Conservation (phyloP, 1,140 invertebrate species). For the Ceratina japonica region DNA sequence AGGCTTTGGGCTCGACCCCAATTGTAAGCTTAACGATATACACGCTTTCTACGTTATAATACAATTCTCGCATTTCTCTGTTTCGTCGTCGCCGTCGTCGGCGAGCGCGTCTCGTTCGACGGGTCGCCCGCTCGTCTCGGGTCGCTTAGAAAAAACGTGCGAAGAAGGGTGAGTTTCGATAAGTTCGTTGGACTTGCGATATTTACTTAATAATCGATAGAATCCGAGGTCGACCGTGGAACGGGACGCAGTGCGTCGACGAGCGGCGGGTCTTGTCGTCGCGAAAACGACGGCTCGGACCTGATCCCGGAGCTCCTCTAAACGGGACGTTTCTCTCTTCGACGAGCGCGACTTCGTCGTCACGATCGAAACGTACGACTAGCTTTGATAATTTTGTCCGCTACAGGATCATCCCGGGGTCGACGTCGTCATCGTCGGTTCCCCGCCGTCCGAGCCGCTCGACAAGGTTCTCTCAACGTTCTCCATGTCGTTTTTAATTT, state of each 20-base stretch:
- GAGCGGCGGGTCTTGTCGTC: slow-evolving; percentile 18
- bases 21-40: slow-evolving; percentile 57
- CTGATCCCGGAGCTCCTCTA: background rate
- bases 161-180: background rate
- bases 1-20: slow-evolving; percentile 52
- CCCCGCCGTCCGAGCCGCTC: slow-evolving; percentile 34
- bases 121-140: background rate
- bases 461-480: background rate
- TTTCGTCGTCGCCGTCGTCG: background rate
- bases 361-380: slow-evolving; percentile 11
- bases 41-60: slow-evolving; percentile 54
- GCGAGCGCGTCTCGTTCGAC: background rate
- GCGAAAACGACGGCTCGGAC: slow-evolving; percentile 44
- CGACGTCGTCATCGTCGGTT: slow-evolving; percentile 2
- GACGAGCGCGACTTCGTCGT: background rate
- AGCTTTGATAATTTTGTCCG: slow-evolving; percentile 6
- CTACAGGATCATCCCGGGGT: slow-evolving; percentile 32
- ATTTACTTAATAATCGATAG: background rate
- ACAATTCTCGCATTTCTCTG: slow-evolving; percentile 30
- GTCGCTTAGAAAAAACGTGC: slow-evolving; percentile 11
- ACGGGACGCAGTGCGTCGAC: background rate
- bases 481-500: too few relatives aligned
- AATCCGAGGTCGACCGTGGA: background rate
- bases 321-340: background rate
- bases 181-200: slow-evolving; percentile 26